Evolutionary conservation across 2,797 vertebrate species (phyloP).

Genomic region (Orestias chungarensis): DNA sequence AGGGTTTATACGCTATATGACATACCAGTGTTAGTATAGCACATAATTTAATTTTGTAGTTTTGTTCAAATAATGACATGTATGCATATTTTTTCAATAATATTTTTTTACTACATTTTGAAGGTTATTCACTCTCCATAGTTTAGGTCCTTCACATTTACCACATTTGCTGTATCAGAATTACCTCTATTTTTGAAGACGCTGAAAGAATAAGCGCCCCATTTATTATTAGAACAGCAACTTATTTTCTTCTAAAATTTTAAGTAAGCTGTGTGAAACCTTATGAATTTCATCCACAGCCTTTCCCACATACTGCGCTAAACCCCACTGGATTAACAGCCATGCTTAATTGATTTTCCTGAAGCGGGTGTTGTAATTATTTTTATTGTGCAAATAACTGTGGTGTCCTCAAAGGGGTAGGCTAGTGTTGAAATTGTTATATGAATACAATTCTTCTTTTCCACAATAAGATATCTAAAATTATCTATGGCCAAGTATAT

Average conservation of each 20-base stretch:
- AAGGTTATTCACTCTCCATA: neutral
- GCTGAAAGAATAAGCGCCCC: slow-evolving; percentile 19
- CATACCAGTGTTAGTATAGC: neutral
- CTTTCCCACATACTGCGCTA: slow-evolving; percentile 9
- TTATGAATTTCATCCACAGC: neutral
- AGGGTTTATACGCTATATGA: too few relatives aligned
- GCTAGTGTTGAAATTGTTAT: slow-evolving; percentile 9
- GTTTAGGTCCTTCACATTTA: slow-evolving; percentile 22
- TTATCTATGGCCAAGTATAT: neutral
- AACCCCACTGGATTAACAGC: slow-evolving; percentile 36
- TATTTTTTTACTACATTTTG: neutral
- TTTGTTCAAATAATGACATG: neutral
- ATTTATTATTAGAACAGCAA: slow-evolving; percentile 22
- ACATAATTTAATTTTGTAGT: neutral
- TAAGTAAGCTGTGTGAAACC: slow-evolving; percentile 7
- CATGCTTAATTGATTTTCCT: slow-evolving; percentile 11
- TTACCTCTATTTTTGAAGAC: slow-evolving; percentile 18
- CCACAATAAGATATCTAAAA: slow-evolving; percentile 25
- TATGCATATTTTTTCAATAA: neutral
- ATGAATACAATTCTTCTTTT: slow-evolving; percentile 2
- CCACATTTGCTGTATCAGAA: slow-evolving; percentile 13
- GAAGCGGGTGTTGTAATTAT: slow-evolving; percentile 32
- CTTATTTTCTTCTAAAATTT: slow-evolving; percentile 17
- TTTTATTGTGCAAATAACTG: slow-evolving; percentile 28
- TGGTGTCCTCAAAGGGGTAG: slow-evolving; percentile 12